Conservation (phyloP, 2,888 invertebrate species). For the Stomorhina lunata region DNA sequence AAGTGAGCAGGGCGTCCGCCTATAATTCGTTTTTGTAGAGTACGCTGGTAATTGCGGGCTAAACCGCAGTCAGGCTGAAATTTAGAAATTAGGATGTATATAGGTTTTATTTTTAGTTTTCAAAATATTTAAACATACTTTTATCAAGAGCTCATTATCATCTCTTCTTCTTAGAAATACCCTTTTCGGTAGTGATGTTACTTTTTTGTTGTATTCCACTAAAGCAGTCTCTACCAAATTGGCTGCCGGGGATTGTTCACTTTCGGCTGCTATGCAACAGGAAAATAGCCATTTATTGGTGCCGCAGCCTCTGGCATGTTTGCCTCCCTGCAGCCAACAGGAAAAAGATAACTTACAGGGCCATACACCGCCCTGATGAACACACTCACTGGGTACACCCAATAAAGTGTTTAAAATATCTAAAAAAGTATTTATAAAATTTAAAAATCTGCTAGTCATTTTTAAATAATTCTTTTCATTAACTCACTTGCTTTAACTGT, state of each 20-base stretch:
- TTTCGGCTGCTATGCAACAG: constrained; percentile 83
- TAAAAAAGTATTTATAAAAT: too few species aligned
- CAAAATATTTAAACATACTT: constrained; percentile 62
- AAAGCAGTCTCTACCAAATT: constrained; percentile 70
- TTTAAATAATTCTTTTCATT: neutral
- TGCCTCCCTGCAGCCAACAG: constrained; percentile 88
- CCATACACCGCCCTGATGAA: constrained; percentile 82
- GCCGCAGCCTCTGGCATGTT: constrained; percentile 84
- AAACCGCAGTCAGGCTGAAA: constrained; percentile 84
- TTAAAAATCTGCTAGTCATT: too few species aligned
- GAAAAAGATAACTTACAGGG: constrained; percentile 86
- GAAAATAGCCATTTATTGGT: constrained; percentile 86
- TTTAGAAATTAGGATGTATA: too few species aligned
- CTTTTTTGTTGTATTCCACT: constrained; percentile 73
- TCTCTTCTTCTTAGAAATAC: constrained; percentile 77
- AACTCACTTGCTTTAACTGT: constrained; percentile 53
- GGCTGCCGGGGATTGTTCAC: constrained; percentile 71
- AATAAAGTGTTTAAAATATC: constrained; percentile 77
- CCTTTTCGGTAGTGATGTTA: constrained; percentile 74
- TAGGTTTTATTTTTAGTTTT: too few species aligned
- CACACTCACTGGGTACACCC: constrained; percentile 78
- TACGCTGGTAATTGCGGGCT: constrained; percentile 81
- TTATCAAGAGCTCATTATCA: constrained; percentile 75
- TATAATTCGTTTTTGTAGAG: constrained; percentile 88
- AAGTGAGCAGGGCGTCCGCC: constrained; percentile 89